Percentiles rank a stretch among this genome's conserved stretches.
Conservation (phyloP, 1,140 invertebrate genomes). For the Sycophila sp. region DNA sequence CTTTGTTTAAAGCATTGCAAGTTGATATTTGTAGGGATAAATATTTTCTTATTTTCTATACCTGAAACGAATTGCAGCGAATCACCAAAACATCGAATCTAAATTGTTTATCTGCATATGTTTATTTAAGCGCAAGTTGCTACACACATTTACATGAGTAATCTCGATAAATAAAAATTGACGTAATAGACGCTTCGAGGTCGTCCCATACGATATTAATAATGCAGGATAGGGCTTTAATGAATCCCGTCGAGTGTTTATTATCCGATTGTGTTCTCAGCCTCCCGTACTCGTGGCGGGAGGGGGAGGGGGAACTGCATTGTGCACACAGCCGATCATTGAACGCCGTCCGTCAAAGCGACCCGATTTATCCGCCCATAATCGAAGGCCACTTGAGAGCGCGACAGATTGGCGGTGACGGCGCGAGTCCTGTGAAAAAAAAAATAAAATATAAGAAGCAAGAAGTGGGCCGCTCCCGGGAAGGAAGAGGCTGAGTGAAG, state of each 20-base stretch:
- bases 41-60: too few relatives aligned
- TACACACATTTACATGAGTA: too few relatives aligned
- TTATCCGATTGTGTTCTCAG: constrained; percentile 12
- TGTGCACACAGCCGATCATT: neutral
- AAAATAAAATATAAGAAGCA: constrained; percentile 43
- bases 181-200: neutral
- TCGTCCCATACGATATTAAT: neutral
- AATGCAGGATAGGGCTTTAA: neutral
- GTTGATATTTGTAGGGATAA: too few relatives aligned
- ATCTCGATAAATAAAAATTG: neutral
- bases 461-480: neutral
- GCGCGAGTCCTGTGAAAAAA: constrained; percentile 35
- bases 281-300: too few relatives aligned
- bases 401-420: neutral
- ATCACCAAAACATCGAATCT: too few relatives aligned
- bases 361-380: neutral
- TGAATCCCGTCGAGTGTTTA: constrained; percentile 11
- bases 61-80: too few relatives aligned
- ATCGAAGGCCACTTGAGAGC: constrained; percentile 33
- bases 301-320: too few relatives aligned
- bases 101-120: neutral
- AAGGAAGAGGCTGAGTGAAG: too few relatives aligned
- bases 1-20: too few relatives aligned
- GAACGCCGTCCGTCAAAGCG: neutral
- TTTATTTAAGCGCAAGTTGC: neutral